Evolutionary conservation across 2,797 vertebrate species (phyloP).

Genomic region (Myoxocephalus aenaeus): DNA sequence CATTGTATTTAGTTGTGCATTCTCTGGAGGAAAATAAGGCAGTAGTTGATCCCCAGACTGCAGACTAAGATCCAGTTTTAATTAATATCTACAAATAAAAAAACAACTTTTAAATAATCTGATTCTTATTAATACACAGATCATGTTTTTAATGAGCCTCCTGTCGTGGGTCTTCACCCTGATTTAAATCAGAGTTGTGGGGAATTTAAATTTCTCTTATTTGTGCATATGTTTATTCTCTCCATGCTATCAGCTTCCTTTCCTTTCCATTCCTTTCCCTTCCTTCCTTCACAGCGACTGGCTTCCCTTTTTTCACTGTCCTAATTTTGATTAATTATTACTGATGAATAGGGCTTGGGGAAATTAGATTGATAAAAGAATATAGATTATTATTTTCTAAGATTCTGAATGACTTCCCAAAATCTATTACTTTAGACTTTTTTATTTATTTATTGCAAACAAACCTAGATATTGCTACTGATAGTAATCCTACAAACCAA

Average conservation of each 20-base stretch:
- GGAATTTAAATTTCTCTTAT: constrained; percentile 13
- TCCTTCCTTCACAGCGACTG: neutral
- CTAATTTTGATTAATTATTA: neutral
- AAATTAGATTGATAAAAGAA: too few species aligned
- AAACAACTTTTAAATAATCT: neutral
- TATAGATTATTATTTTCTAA: too few species aligned
- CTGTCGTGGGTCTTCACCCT: neutral
- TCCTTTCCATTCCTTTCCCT: too few species aligned
- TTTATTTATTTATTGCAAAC: too few species aligned
- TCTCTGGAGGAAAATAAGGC: neutral
- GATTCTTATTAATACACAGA: constrained; percentile 21
- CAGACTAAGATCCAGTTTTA: neutral
- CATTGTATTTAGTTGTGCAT: neutral
- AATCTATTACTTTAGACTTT: too few species aligned
- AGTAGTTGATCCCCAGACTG: neutral
- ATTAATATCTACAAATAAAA: neutral
- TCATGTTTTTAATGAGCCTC: constrained; percentile 43
- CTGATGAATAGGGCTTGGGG: neutral
- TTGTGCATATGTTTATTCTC: constrained; percentile 11
- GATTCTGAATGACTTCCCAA: too few species aligned
- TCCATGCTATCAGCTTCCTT: neutral
- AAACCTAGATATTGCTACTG: too few species aligned
- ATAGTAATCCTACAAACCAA: too few species aligned
- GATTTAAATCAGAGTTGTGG: constrained; percentile 38
- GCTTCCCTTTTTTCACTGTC: neutral